Evolutionary conservation across 2,113 vertebrate species (phyloP).

Genomic region (Epinephelus lanceolatus): DNA sequence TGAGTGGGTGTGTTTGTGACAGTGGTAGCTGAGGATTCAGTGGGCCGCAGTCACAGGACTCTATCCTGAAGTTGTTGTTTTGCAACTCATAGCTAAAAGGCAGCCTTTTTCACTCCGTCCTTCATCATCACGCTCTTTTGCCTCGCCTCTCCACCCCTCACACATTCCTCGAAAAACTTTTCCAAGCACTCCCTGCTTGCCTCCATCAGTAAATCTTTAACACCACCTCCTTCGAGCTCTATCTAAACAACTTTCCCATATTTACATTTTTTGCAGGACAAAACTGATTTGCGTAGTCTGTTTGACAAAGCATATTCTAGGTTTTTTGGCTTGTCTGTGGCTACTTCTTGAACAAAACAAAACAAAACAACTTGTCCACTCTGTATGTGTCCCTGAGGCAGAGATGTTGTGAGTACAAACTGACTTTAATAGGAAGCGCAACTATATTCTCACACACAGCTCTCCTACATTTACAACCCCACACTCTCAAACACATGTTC

Average conservation of each 20-base stretch:
- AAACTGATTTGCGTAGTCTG: neutral
- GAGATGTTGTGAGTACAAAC: conserved; percentile 28
- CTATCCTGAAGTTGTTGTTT: neutral
- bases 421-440: conserved; percentile 23
- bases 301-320: neutral
- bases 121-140: conserved; percentile 15
- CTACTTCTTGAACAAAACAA: conserved; percentile 1
- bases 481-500: conserved; percentile 13
- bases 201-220: conserved; percentile 26
- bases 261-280: neutral
- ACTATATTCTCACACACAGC: conserved; percentile 35
- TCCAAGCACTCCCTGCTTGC: conserved; percentile 8
- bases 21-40: neutral
- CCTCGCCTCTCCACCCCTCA: conserved; percentile 5
- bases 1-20: conserved; percentile 18
- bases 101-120: conserved; percentile 8
- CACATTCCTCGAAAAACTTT: conserved; percentile 22
- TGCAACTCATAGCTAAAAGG: conserved; percentile 6
- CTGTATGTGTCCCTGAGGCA: neutral
- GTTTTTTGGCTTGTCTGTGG: neutral
- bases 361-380: neutral
- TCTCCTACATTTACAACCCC: conserved; percentile 27
- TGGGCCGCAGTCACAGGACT: neutral
- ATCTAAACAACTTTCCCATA: neutral
- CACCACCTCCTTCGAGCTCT: neutral